phyloP scores from a whole-genome alignment of 2,888 invertebrate genomes.

The Taphrorychus bicolor region DNA sequence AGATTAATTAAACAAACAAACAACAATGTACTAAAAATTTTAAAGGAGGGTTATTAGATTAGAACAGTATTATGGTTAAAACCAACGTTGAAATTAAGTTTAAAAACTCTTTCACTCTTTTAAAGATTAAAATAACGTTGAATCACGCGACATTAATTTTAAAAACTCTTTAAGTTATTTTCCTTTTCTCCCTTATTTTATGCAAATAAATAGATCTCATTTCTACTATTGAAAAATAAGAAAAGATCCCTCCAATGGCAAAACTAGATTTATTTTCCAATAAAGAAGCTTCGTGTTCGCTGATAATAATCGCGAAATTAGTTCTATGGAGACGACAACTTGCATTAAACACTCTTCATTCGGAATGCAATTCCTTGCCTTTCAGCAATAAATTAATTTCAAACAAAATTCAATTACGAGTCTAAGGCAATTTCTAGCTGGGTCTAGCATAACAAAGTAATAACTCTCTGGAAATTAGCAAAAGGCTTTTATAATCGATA shows the following conservation, averaged over 20 bases:
- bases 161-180: too few species aligned
- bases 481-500: neutral
- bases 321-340: neutral
- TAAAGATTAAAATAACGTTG: too few species aligned
- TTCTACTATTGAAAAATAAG: neutral
- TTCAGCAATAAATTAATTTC: neutral
- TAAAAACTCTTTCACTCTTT: too few species aligned
- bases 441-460: neutral
- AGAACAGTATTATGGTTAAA: too few species aligned
- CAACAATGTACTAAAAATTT: too few species aligned
- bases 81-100: too few species aligned
- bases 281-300: neutral
- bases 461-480: neutral
- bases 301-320: neutral
- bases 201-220: too few species aligned
- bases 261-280: too few species aligned
- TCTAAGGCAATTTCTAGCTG: neutral
- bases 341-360: neutral
- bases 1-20: too few species aligned
- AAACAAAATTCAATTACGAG: constrained; percentile 1
- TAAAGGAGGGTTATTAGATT: too few species aligned
- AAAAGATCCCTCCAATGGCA: neutral
- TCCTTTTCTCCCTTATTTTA: too few species aligned
- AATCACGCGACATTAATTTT: too few species aligned
- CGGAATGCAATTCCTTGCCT: neutral